phyloP scores from a whole-genome alignment of 2,797 vertebrate species.

The Cuculus canorus region DNA sequence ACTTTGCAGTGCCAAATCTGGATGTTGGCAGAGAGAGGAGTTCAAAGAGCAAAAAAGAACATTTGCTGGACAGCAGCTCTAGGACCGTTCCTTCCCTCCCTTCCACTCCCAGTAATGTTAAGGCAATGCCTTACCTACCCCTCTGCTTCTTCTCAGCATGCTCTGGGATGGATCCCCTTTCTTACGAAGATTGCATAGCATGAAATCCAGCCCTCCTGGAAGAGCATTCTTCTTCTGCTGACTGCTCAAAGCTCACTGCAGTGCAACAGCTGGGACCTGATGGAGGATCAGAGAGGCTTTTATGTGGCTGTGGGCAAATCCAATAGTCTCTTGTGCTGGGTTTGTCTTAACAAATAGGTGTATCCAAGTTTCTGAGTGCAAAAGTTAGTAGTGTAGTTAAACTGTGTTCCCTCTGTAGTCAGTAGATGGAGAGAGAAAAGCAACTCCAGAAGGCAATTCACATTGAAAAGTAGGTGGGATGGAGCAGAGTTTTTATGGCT shows the following conservation, averaged over 20 bases:
- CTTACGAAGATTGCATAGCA: neutral
- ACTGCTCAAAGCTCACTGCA: neutral
- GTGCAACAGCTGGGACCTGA: neutral
- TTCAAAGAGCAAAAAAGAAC: neutral
- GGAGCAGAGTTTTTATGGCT: neutral
- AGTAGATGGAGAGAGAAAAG: neutral
- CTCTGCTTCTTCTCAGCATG: neutral
- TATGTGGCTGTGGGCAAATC: neutral
- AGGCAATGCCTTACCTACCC: neutral
- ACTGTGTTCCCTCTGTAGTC: neutral
- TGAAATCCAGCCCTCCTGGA: neutral
- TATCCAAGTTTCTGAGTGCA: neutral
- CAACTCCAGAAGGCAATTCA: neutral
- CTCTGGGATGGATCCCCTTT: neutral
- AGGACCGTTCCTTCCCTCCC: neutral
- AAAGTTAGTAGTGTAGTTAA: neutral
- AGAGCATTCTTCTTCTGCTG: neutral
- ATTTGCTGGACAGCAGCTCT: slow-evolving; percentile 3
- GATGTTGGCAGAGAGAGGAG: neutral
- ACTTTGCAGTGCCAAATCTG: neutral
- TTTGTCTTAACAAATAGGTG: neutral
- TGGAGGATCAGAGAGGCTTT: neutral
- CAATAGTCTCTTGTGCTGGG: neutral
- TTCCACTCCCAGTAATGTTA: neutral
- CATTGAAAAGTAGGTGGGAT: neutral